phyloP scores from a whole-genome alignment of 1,140 invertebrate species.

The Lordiphosa mommai region DNA sequence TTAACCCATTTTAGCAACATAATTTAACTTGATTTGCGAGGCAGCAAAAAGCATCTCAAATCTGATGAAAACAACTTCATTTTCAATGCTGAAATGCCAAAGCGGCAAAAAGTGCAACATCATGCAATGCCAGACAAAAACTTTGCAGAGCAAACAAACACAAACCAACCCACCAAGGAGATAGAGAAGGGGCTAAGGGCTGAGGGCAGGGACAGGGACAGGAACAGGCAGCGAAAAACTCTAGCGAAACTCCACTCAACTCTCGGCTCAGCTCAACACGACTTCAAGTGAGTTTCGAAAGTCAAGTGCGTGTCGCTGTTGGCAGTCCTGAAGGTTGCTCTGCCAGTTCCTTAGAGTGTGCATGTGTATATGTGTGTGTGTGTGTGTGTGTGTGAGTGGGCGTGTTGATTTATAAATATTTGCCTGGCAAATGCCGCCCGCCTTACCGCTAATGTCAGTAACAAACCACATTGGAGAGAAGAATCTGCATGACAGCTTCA shows the following conservation, averaged over 20 bases:
- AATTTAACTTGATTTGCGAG: conserved; percentile 56
- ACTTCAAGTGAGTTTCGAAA: conserved; percentile 74
- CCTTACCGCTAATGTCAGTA: conserved; percentile 38
- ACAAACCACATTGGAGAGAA: conserved; percentile 17
- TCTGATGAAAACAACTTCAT: conserved; percentile 54
- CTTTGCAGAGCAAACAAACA: conserved; percentile 27
- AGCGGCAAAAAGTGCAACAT: conserved; percentile 57
- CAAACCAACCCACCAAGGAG: conserved; percentile 17
- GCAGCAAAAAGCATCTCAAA: conserved; percentile 18
- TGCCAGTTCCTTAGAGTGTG: not conserved
- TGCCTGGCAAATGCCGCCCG: conserved; percentile 50
- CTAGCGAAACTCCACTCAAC: conserved; percentile 17
- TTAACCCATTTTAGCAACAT: conserved; percentile 25
- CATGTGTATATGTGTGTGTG: too few species aligned
- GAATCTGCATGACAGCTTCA: conserved; percentile 35
- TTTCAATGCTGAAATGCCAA: not conserved
- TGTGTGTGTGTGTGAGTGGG: conserved; percentile 8
- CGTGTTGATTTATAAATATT: conserved; percentile 70
- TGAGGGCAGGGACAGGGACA: conserved; percentile 5
- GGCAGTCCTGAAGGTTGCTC: conserved; percentile 49
- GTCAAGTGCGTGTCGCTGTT: conserved; percentile 72
- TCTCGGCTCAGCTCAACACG: conserved; percentile 29
- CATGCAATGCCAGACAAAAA: conserved; percentile 24
- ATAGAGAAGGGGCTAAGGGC: conserved; percentile 24
- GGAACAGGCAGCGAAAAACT: conserved; percentile 1